Percentiles rank a stretch among this genome's conserved stretches.
Evolutionary conservation across 2,797 vertebrate species (phyloP).

Genomic region (Sciaenops ocellatus): DNA sequence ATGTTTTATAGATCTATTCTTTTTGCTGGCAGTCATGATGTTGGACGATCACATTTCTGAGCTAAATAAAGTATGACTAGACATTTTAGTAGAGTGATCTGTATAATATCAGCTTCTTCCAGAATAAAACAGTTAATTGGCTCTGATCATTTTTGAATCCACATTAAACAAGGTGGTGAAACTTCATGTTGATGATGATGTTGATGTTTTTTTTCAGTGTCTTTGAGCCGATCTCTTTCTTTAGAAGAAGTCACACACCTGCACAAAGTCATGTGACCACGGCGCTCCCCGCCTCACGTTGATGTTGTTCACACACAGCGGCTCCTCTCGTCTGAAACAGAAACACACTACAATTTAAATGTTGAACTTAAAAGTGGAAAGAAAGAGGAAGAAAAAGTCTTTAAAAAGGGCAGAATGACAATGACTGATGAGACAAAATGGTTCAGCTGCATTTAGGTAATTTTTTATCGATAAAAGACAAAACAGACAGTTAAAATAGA

Average conservation of each 20-base stretch:
- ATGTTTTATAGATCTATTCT: background rate
- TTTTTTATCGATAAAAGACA: too few relatives aligned
- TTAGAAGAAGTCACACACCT: slow-evolving; percentile 73
- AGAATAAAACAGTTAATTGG: slow-evolving; percentile 19
- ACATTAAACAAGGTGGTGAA: background rate
- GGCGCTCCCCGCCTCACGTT: slow-evolving; percentile 68
- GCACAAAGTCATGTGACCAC: slow-evolving; percentile 85
- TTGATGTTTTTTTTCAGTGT: background rate
- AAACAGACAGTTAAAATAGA: too few relatives aligned
- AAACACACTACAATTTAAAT: background rate
- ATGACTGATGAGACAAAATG: background rate
- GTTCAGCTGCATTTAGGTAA: background rate
- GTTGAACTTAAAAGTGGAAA: background rate
- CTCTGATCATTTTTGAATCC: background rate
- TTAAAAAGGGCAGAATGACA: too few relatives aligned
- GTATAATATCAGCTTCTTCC: background rate
- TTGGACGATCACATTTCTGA: background rate
- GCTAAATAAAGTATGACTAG: background rate
- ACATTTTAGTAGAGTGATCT: background rate
- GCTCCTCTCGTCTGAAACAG: slow-evolving; percentile 66
- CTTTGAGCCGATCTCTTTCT: slow-evolving; percentile 5
- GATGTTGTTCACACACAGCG: slow-evolving; percentile 83
- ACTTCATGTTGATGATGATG: background rate
- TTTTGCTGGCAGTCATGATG: background rate
- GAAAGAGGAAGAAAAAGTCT: background rate